These are phyloP conservation scores for Anabacerthia variegaticeps DNA, from an alignment of 2,797 vertebrate genomes.

Conservation along the genomic window DNA sequence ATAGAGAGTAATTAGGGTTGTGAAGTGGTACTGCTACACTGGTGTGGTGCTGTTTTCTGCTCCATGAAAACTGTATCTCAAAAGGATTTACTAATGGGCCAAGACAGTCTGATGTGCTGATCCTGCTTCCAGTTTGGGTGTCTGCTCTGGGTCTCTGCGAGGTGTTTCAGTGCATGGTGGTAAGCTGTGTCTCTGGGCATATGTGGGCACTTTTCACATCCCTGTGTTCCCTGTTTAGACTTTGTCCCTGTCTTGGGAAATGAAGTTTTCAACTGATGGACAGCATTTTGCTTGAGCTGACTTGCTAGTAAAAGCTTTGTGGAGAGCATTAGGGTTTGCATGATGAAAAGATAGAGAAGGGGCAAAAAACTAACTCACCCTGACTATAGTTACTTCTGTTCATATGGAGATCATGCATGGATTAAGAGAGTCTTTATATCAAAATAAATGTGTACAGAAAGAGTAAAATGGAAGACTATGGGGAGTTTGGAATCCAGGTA, in stretches of 20 bases:
- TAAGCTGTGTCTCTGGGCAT: not conserved
- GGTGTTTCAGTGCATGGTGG: not conserved
- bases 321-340: not conserved
- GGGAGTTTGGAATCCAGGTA: not conserved
- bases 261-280: not conserved
- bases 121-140: not conserved
- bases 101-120: not conserved
- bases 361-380: not conserved
- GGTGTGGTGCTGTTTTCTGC: not conserved
- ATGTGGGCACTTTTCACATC: not conserved
- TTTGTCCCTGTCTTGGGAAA: slow-evolving; percentile 11
- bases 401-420: not conserved
- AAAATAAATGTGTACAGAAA: not conserved
- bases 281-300: not conserved
- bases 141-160: not conserved
- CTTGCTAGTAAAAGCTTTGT: slow-evolving; percentile 16
- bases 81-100: not conserved
- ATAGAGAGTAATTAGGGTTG: not conserved
- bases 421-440: not conserved
- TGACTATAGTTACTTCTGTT: slow-evolving; percentile 24
- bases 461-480: not conserved
- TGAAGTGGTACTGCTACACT: not conserved
- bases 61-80: not conserved
- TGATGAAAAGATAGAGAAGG: not conserved
- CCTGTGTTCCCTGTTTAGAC: not conserved